Evolutionary conservation across 2,113 vertebrate species (phyloP), one percentile per base, ranked within the genome.

Genomic region (Scatophagus argus): DNA sequence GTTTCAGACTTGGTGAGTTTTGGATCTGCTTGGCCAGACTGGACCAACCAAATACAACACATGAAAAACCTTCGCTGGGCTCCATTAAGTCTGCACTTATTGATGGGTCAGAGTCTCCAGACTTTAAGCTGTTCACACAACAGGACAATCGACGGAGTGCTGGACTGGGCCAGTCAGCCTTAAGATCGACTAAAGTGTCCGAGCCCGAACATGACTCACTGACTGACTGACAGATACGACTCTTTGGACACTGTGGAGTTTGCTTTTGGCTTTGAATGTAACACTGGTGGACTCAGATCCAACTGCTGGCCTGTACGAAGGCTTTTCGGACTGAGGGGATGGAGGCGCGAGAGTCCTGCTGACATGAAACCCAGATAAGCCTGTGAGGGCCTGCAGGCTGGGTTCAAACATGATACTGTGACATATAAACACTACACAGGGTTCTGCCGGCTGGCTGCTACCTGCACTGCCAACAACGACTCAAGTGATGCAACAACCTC

Each of bases 61-160:
- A 62, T 38, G 31, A 41, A 74, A 74, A 52, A 43, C 6, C 0
- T 11, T 47, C 0, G 16, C 3, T 54, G 17, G 60, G 46, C 47
- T 75, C 60, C 69, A 44, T 32, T 23, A 25, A 47, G 64, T 66
- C 75, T 55, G 46, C 10, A 72, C 29, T 66, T 71, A 56, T 58
- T 9, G 2, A 32, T 27, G 11, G 39, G 41, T n/a, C 34, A 23
- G 54, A 25, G 38, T 11, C 41, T 47, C 16, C 49, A 58, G 56
- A 56, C 72, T 43, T 32, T 32, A n/a, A 61, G 47, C 43, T 46
- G 52, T 47, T 59, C 34, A 52, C 73, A 70, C 43, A 14, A 34
- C 25, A 58, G 46, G 29, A 61, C 43, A 27, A 74, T 39, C 59
- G 51, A 55, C 31, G 5, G 25, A 23, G 13, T 25, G 39, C 23